phyloP scores from a whole-genome alignment of 2,888 invertebrate species.

The Amblyjoppa fuscipennis region DNA sequence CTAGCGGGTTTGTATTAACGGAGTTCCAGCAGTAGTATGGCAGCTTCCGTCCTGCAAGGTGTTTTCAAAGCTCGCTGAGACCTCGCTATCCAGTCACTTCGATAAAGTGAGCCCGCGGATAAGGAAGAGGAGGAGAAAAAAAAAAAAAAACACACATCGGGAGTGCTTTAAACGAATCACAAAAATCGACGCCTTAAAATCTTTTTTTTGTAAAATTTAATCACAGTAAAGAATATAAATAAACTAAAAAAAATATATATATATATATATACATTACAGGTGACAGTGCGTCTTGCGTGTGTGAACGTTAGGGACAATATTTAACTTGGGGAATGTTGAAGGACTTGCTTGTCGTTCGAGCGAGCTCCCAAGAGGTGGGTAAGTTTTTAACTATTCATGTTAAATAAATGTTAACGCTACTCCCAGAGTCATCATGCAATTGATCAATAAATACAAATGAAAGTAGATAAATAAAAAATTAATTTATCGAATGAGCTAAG shows the following conservation, averaged over 20 bases:
- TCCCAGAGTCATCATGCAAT: background rate
- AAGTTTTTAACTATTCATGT: constrained; percentile 84
- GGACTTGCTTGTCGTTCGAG: constrained; percentile 88
- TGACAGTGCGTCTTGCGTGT: constrained; percentile 20
- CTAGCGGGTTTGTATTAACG: background rate
- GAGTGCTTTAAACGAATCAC: constrained; percentile 15
- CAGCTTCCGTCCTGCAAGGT: constrained; percentile 72
- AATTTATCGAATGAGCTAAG: background rate
- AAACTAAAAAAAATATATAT: background rate
- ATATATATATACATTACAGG: background rate
- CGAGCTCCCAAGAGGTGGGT: constrained; percentile 92
- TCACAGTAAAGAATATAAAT: background rate
- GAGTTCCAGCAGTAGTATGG: constrained; percentile 58
- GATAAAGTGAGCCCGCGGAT: background rate
- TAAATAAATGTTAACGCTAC: background rate
- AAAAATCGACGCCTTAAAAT: background rate
- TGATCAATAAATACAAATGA: background rate
- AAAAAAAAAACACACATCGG: background rate
- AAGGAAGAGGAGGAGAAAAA: background rate
- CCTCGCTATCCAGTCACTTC: constrained; percentile 19
- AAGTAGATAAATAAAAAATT: background rate
- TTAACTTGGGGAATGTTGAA: constrained; percentile 86
- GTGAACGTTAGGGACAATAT: constrained; percentile 40
- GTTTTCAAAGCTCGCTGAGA: constrained; percentile 69
- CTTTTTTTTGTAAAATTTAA: constrained; percentile 6